Percentiles rank a stretch among this genome's conserved stretches.
Evolutionary conservation across 2,113 vertebrate species (phyloP).

Genomic region (Rhinolophus sinicus): DNA sequence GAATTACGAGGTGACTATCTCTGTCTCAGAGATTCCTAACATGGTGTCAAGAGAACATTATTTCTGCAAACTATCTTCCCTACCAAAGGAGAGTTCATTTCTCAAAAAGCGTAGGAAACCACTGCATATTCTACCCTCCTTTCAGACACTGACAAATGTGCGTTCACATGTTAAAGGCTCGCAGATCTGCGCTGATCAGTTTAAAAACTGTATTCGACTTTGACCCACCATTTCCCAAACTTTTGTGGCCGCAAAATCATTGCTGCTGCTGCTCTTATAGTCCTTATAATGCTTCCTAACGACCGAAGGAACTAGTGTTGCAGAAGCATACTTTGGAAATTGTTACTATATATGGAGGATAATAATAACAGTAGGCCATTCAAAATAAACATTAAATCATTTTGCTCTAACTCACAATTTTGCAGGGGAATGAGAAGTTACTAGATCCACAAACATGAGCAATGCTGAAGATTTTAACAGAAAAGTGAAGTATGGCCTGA

Average conservation of each 20-base stretch:
- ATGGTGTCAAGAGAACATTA: neutral
- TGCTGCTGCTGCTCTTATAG: neutral
- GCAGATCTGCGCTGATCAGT: neutral
- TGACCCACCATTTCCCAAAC: neutral
- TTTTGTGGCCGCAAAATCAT: neutral
- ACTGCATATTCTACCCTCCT: neutral
- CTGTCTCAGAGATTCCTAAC: neutral
- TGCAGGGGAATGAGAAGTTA: neutral
- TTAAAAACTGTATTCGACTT: neutral
- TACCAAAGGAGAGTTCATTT: neutral
- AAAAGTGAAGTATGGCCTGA: neutral
- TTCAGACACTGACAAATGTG: neutral
- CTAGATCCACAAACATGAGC: neutral
- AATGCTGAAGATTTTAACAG: slow-evolving; percentile 27
- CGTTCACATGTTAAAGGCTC: neutral
- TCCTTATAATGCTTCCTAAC: neutral
- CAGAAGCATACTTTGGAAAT: neutral
- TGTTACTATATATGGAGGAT: neutral
- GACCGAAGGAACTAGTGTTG: neutral
- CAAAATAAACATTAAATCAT: neutral
- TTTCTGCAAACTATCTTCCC: neutral
- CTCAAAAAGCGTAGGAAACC: neutral
- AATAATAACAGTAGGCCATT: neutral
- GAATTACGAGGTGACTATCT: neutral
- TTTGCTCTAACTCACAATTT: neutral